These are phyloP conservation scores for Phengaris arion DNA, from an alignment of 2,888 invertebrate species.

Conservation along the genomic window DNA sequence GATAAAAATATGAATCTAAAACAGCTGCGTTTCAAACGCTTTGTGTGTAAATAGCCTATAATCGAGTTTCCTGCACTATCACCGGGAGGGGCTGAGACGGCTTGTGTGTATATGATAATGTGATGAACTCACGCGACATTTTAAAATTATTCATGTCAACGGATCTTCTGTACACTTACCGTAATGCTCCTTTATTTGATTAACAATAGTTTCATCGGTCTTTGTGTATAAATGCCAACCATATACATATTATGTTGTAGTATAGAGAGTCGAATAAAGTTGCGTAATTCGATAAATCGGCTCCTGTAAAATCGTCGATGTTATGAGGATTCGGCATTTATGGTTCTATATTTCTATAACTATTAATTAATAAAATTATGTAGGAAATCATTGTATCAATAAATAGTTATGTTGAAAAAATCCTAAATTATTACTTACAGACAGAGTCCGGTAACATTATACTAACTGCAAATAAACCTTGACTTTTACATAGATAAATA, in stretches of 20 bases:
- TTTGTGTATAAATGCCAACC: not conserved
- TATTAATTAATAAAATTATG: too few species aligned
- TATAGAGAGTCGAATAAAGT: not conserved
- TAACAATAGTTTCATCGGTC: conserved; percentile 12
- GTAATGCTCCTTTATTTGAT: conserved; percentile 16
- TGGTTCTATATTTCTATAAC: too few species aligned
- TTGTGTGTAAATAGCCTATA: not conserved
- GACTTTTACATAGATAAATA: conserved; percentile 14
- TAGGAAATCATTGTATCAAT: too few species aligned
- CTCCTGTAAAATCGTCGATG: too few species aligned
- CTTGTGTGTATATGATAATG: conserved; percentile 56
- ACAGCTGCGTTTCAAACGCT: not conserved
- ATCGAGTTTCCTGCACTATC: conserved; percentile 53
- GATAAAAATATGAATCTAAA: too few species aligned
- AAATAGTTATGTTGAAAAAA: too few species aligned
- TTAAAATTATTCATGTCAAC: conserved; percentile 39
- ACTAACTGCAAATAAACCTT: conserved; percentile 5
- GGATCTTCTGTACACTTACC: conserved; percentile 25
- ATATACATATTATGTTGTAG: not conserved
- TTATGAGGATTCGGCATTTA: too few species aligned
- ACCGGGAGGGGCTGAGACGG: conserved; percentile 56
- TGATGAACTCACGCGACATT: conserved; percentile 62
- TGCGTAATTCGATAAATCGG: too few species aligned
- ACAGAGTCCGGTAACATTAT: not conserved
- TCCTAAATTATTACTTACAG: not conserved